Evolutionary conservation across 2,797 vertebrate genomes (phyloP), one percentile per base, ranked within the genome.

Genomic region (Hoplostethus atlanticus): DNA sequence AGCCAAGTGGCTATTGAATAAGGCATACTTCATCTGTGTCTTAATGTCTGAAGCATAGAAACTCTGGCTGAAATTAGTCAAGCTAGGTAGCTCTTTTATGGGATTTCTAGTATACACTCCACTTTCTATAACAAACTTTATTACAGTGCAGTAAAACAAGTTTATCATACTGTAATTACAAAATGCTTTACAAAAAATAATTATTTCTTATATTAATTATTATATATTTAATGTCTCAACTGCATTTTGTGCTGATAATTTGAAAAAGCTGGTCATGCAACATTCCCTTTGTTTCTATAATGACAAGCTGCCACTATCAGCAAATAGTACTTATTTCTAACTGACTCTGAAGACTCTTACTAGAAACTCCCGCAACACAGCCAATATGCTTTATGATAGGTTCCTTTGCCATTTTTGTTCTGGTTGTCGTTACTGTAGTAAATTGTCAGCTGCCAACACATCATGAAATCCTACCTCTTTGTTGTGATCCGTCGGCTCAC

Each of bases 261-360:
- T 55, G 13, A 47, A 54, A 73, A 70, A 55, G 12, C 17, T 63
- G 50, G 28, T 30, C 1, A 48, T 36, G 15, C 30, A 48, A 21
- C 21, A 71, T 44, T 47, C 7, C 51, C 34, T 47, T 38, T 66
- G 40, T 71, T 62, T 50, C 4, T 6, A 12, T 8, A 70, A 75
- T 44, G 13, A 66, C 51, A 13, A 78, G 51, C 52, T 65, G 67
- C 53, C 56, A 51, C 38, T 12, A 25, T 36, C 1, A 54, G 21
- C 50, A 46, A 64, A 59, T 44, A 25, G 8, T 38, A 30, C 16
- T 57, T 15, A 25, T 12, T 13, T 47, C 40, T 12, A 25, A 54
- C 36, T 36, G 52, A 47, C 34, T 21, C 21, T 21, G 21, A 21
- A 21, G 21, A 21, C 21, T 21, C 53, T 38, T 10, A n/a, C 6